A percentile compares a stretch with the other conserved stretches of the same genome.
Evolutionary conservation across 2,113 vertebrate species (phyloP).

Genomic region (Pungitius pungitius): DNA sequence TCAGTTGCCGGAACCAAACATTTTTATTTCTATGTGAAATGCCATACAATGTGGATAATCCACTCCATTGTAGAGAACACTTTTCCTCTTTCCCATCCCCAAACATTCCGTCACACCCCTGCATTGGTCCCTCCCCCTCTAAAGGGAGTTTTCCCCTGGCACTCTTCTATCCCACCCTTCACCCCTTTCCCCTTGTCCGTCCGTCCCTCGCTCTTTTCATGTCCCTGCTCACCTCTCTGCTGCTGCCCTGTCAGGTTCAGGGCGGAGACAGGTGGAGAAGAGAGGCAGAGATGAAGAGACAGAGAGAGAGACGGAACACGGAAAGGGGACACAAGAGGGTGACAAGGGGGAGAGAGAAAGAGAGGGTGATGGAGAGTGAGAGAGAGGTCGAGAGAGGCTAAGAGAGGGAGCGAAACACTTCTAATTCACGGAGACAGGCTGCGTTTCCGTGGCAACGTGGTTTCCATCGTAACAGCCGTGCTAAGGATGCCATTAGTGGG

Average conservation of each 20-base stretch:
- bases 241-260: constrained; percentile 67
- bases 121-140: constrained; percentile 24
- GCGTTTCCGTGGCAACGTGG: constrained; percentile 82
- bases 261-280: constrained; percentile 48
- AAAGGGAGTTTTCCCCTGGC: constrained; percentile 41
- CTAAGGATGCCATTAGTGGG: constrained; percentile 81
- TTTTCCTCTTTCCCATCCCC: too few relatives aligned
- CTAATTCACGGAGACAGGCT: constrained; percentile 79
- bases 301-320: constrained; percentile 21
- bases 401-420: constrained; percentile 72
- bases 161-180: constrained; percentile 19
- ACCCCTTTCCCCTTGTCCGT: constrained; percentile 26
- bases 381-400: constrained; percentile 42
- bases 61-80: too few relatives aligned
- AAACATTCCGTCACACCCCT: constrained; percentile 13
- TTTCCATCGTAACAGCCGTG: constrained; percentile 81
- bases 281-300: constrained; percentile 41
- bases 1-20: not conserved
- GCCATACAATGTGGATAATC: not conserved
- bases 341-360: not conserved
- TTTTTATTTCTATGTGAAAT: not conserved
- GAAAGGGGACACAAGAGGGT: constrained; percentile 13
- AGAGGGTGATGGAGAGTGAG: constrained; percentile 14
- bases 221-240: constrained; percentile 53
- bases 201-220: constrained; percentile 49